phyloP scores from a whole-genome alignment of 2,797 vertebrate species.

The Nyctibius grandis region DNA sequence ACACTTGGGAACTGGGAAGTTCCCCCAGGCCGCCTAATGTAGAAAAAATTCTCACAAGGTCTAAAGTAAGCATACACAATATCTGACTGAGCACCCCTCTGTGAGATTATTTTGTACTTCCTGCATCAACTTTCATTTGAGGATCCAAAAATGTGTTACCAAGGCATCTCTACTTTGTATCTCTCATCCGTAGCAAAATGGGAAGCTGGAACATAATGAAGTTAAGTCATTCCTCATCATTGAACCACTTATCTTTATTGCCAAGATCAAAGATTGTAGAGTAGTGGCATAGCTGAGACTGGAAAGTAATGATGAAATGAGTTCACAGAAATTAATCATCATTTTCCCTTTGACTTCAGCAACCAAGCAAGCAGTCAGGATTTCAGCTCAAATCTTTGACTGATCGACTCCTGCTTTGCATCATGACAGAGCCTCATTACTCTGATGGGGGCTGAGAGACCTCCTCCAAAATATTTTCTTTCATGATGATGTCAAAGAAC shows the following conservation, averaged over 20 bases:
- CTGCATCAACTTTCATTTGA: neutral
- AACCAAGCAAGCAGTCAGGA: neutral
- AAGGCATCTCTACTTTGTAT: neutral
- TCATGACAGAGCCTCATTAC: rapidly evolving
- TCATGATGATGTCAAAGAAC: neutral
- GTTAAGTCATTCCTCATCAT: neutral
- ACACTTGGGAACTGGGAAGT: neutral
- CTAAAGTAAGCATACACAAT: neutral
- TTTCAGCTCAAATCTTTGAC: neutral
- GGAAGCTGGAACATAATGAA: neutral
- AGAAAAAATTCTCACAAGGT: neutral
- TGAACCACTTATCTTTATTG: neutral
- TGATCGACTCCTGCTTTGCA: neutral
- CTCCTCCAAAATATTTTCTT: neutral
- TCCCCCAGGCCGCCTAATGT: neutral
- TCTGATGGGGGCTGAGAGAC: neutral
- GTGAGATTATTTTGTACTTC: neutral
- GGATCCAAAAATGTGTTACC: neutral
- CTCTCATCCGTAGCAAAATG: neutral
- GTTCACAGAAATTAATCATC: neutral
- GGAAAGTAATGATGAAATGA: neutral
- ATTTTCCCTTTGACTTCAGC: neutral
- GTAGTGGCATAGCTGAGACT: neutral
- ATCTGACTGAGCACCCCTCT: neutral
- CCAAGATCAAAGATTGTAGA: neutral